These are phyloP conservation scores for Ormia ochracea DNA, from an alignment of 2,888 invertebrate genomes.

Conservation along the genomic window DNA sequence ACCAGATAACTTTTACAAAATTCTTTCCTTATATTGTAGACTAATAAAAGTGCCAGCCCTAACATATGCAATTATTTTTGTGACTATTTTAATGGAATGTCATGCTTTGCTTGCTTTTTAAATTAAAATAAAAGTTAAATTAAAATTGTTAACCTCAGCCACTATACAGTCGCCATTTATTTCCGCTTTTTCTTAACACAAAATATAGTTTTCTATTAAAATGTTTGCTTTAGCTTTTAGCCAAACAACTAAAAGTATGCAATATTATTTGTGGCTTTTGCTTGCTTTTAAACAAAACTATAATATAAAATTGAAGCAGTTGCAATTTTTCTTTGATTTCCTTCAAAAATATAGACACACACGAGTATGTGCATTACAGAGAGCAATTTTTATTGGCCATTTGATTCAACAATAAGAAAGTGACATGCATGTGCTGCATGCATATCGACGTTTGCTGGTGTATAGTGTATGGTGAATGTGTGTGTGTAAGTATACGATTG, in stretches of 20 bases:
- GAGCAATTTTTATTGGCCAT: slow-evolving; percentile 39
- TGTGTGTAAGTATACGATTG: not conserved
- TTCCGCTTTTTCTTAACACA: slow-evolving; percentile 2
- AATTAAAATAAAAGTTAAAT: not conserved
- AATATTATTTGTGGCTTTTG: not conserved
- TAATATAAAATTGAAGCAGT: not conserved
- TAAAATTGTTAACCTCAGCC: slow-evolving; percentile 15
- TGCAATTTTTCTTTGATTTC: slow-evolving; percentile 18
- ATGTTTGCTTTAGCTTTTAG: slow-evolving; percentile 20
- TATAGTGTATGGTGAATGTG: no score
- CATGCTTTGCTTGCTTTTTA: not conserved
- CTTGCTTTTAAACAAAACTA: not conserved
- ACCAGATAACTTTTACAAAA: not conserved
- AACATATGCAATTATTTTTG: slow-evolving; percentile 34
- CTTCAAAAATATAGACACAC: not conserved
- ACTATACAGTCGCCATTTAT: slow-evolving; percentile 16
- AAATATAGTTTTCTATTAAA: not conserved
- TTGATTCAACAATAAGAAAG: slow-evolving; percentile 27
- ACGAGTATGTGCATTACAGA: no score
- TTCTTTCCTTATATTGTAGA: not conserved
- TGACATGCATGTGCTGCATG: not conserved
- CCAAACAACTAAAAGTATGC: slow-evolving; percentile 28
- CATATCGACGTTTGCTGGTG: no score
- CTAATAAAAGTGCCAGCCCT: slow-evolving; percentile 24
- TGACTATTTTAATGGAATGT: slow-evolving; percentile 24